These are phyloP conservation scores for Sebastiscus tertius DNA, from an alignment of 2,797 vertebrate species.

Conservation along the genomic window DNA sequence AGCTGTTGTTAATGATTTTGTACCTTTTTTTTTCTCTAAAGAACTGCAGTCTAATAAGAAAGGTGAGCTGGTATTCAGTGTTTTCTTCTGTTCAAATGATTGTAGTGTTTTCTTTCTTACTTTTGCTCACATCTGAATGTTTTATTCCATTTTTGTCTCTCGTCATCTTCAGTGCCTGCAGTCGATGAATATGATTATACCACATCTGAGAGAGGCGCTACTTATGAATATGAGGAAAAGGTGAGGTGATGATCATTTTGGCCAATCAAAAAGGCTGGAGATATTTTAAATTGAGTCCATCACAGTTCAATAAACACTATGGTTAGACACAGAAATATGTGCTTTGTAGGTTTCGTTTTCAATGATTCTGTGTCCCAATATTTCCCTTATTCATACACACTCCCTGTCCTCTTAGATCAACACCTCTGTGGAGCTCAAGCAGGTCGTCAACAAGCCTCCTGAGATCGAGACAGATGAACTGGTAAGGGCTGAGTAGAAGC, in stretches of 20 bases:
- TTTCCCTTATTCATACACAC: not conserved
- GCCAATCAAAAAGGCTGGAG: not conserved
- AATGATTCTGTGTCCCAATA: not conserved
- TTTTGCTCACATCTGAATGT: conserved; percentile 3
- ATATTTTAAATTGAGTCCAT: not conserved
- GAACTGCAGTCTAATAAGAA: conserved; percentile 85
- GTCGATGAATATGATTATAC: conserved; percentile 86
- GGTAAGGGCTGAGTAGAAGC: conserved; percentile 75
- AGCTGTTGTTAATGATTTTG: conserved; percentile 15
- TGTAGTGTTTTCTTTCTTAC: not conserved
- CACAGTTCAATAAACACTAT: not conserved
- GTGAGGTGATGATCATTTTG: conserved; percentile 58
- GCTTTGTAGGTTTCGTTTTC: too few species aligned
- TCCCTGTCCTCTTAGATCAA: conserved; percentile 80
- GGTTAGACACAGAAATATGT: not conserved
- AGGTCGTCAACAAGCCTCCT: conserved; percentile 87
- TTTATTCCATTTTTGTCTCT: conserved; percentile 23
- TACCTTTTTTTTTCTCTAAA: conserved; percentile 35
- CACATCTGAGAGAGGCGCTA: conserved; percentile 82
- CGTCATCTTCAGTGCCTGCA: conserved; percentile 46
- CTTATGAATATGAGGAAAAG: conserved; percentile 88
- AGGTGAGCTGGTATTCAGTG: conserved; percentile 73
- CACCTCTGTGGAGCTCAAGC: conserved; percentile 87
- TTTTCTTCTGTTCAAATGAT: not conserved
- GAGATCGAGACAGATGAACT: conserved; percentile 92